Base-by-base conservation (phyloP, 2,888 invertebrate genomes). In the Odontocerum albicorne region DNA sequence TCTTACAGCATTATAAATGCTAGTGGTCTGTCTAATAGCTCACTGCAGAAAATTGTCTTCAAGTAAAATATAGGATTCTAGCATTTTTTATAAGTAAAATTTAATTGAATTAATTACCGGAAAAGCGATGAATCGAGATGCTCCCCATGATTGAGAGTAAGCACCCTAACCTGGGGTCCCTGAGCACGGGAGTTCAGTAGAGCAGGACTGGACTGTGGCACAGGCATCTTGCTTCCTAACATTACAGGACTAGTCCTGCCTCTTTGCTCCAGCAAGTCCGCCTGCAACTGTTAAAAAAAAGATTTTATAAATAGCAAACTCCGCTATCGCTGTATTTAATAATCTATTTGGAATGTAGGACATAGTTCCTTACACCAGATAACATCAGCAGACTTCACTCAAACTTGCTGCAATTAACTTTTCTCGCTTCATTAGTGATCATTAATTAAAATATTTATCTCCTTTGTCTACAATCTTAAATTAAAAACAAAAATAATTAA, bases 121-220 rank as follows among this genome's bases (percentile, higher is more conserved):
- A 73, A 91, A 22, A 92, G 74, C 58, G 85, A 84, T 55, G 87
- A 85, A 73, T 92, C 90, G 63, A 84, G 84, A 70, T 90, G 86
- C 68, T 87, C 86, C 63, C 85, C 86, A 70, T 89, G 85, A 67
- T 88, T 83, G 53, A 92, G 79, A 62, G 86, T 85, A 66, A 92
- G 70, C 62, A 86, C 79, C 64, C 85, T 77, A 59, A 82, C 73
- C 65, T 81, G 79, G 13, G 65, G 63, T 62, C 62, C 63, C 44
- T 61, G 59, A n/a, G 27, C 55, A 12, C 47, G 45, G 21, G 44
- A 15, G n/a, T 17, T 49, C 33, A 49, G 33, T 4, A 19, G 44
- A 16, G 50, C 8, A 56, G 55, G 16, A 43, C 47, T 16, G 51
- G 55, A 15, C 17, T 51, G 59, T 1, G 51, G 60, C n/a, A 27